Conservation (phyloP, 1,140 invertebrate genomes). For the Heliconius himera region DNA sequence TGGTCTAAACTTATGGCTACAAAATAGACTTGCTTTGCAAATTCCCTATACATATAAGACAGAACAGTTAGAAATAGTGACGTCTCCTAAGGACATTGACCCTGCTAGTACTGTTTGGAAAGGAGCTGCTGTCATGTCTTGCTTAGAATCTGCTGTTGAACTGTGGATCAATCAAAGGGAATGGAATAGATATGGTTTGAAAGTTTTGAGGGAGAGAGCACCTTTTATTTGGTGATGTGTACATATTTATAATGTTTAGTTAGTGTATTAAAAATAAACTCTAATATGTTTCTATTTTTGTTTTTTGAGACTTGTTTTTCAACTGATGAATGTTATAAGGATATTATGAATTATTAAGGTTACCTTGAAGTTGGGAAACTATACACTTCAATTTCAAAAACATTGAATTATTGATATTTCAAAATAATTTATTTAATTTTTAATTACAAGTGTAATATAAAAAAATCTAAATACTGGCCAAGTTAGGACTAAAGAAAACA, state of each 20-base stretch:
- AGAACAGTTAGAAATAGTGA: conserved; percentile 92
- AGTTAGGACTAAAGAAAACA: neutral
- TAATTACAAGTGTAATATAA: too few species aligned
- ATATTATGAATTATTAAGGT: neutral
- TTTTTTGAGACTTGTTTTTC: neutral
- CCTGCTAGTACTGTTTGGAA: conserved; percentile 95
- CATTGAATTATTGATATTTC: too few species aligned
- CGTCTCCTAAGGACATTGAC: conserved; percentile 94
- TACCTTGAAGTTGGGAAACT: too few species aligned
- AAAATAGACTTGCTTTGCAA: conserved; percentile 92
- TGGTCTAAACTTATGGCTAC: conserved; percentile 93
- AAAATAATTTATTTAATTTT: too few species aligned
- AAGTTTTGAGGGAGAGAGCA: conserved; percentile 92
- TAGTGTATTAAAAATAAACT: neutral
- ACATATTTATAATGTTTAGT: neutral
- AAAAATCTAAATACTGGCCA: neutral
- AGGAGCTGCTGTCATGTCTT: conserved; percentile 95
- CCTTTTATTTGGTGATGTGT: conserved; percentile 84
- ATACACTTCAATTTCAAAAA: too few species aligned
- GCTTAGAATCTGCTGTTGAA: conserved; percentile 95
- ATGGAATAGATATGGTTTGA: conserved; percentile 93
- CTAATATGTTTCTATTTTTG: neutral
- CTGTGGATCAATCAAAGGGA: conserved; percentile 94
- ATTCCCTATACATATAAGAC: conserved; percentile 90
- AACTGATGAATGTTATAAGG: neutral